Conservation (phyloP, 2,113 vertebrate genomes). For the Chlamydotis undulata region DNA sequence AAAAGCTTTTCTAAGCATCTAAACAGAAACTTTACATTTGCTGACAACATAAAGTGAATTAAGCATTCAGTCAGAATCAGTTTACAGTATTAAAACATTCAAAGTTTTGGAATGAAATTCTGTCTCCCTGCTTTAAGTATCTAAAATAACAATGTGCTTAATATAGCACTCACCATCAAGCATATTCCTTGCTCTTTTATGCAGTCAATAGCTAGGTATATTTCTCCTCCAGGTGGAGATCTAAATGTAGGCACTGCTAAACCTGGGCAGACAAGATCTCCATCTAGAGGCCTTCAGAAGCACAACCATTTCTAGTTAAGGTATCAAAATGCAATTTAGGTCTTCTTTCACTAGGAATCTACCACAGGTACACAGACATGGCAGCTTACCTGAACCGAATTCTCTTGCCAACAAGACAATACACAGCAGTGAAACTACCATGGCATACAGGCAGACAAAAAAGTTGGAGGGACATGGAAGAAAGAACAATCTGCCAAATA, state of each 20-base stretch:
- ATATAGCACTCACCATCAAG: not conserved
- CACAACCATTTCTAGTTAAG: not conserved
- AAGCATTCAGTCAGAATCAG: not conserved
- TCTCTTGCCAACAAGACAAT: not conserved
- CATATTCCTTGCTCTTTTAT: rapidly evolving
- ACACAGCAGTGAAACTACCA: not conserved
- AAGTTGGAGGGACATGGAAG: not conserved
- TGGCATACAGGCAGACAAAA: not conserved
- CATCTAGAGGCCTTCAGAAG: conserved; percentile 1
- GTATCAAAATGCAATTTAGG: not conserved
- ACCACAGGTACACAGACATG: not conserved
- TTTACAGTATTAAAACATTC: not conserved
- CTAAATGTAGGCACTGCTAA: not conserved
- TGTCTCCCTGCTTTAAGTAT: not conserved
- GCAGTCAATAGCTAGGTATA: rapidly evolving
- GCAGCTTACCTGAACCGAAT: not conserved
- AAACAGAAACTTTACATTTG: not conserved
- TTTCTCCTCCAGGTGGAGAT: not conserved
- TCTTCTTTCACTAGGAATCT: not conserved
- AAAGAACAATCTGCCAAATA: not conserved
- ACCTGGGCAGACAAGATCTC: not conserved
- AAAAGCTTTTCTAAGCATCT: not conserved
- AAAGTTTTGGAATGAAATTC: not conserved
- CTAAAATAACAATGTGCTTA: not conserved
- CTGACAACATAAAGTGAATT: not conserved